phyloP scores from a whole-genome alignment of 1,140 invertebrate species.

The Megalonaias nervosa region DNA sequence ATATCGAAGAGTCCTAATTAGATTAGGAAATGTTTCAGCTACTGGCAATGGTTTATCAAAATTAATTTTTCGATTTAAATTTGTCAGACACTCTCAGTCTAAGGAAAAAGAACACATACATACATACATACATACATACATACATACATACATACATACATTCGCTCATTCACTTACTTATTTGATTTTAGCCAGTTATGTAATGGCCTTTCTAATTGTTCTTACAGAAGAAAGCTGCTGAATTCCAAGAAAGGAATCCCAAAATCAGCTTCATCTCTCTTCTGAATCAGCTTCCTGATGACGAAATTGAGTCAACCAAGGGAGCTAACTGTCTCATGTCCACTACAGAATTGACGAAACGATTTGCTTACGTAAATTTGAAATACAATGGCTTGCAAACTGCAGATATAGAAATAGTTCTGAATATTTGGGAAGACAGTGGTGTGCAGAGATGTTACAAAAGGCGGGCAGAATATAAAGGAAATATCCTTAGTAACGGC shows the following conservation, averaged over 20 bases:
- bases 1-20: too few species aligned
- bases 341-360: constrained; percentile 22
- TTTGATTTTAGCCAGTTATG: too few species aligned
- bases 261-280: constrained; percentile 41
- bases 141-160: too few species aligned
- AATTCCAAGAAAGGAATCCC: constrained; percentile 47
- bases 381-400: constrained; percentile 32
- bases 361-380: constrained; percentile 30
- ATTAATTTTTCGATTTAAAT: too few species aligned
- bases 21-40: too few species aligned
- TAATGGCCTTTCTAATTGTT: neutral
- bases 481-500: constrained; percentile 18
- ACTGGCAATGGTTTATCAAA: too few species aligned
- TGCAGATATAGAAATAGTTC: constrained; percentile 39
- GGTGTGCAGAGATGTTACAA: constrained; percentile 49
- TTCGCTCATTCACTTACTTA: too few species aligned
- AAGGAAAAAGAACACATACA: too few species aligned
- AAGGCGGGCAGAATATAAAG: neutral
- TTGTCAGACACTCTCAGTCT: too few species aligned
- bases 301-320: constrained; percentile 12
- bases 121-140: too few species aligned
- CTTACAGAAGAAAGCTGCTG: constrained; percentile 38
- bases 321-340: constrained; percentile 32
- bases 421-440: constrained; percentile 47
- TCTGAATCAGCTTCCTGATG: constrained; percentile 40